Percentiles rank a stretch among this genome's conserved stretches.
Evolutionary conservation across 2,888 invertebrate species (phyloP).

Genomic region (Lepidochitona cinerea): DNA sequence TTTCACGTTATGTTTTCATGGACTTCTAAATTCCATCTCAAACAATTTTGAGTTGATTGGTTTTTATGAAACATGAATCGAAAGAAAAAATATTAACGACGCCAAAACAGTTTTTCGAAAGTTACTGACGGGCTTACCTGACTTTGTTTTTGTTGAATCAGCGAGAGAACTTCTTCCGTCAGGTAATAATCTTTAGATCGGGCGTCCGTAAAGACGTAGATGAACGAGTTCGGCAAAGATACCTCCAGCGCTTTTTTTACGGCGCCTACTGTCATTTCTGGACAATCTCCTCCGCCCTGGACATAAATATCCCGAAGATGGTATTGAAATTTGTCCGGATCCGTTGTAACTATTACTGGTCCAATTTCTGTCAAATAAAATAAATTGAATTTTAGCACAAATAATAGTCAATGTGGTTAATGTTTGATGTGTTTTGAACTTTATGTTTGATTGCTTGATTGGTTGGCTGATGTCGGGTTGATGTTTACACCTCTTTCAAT

Average conservation of each 20-base stretch:
- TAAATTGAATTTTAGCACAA: not conserved
- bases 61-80: no score
- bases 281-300: slow-evolving; percentile 82
- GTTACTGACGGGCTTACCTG: slow-evolving; percentile 75
- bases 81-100: no score
- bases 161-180: slow-evolving; percentile 77
- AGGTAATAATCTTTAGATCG: slow-evolving; percentile 79
- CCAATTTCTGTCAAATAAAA: slow-evolving; percentile 74
- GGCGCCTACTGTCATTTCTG: slow-evolving; percentile 81
- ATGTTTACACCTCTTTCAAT: no score
- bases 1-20: no score
- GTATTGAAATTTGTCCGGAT: slow-evolving; percentile 76
- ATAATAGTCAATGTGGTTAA: not conserved
- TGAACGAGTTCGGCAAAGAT: slow-evolving; percentile 78
- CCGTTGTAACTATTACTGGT: slow-evolving; percentile 78
- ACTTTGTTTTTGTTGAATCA: slow-evolving; percentile 81
- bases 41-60: no score
- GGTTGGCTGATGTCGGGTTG: no score
- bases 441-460: no score
- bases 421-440: no score
- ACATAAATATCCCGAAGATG: slow-evolving; percentile 76
- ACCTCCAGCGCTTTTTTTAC: slow-evolving; percentile 78
- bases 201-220: slow-evolving; percentile 85
- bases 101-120: no score
- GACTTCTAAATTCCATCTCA: no score